Base-by-base conservation (phyloP, 1,140 invertebrate genomes). In the Rhynchophorus ferrugineus region DNA sequence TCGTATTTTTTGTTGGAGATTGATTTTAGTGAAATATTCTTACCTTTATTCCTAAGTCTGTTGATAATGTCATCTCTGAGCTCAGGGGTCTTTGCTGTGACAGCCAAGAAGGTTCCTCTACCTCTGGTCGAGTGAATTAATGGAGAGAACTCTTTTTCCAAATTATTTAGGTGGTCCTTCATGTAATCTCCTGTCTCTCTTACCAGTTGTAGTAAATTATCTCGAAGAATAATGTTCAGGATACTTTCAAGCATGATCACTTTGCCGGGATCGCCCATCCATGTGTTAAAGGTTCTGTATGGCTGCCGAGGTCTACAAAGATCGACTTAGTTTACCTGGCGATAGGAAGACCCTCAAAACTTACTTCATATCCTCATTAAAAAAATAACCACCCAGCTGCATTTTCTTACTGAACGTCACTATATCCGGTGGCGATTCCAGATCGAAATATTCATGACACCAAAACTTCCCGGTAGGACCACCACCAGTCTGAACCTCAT, bases 371-470 rank as follows among this genome's bases (percentile, higher is more conserved):
- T 91, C 81, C 8, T 78, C 70, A 43, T 78, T 80, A 66, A 87
- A 87, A 72, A 89, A 99, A 69, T 91, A 98, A 14, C 96, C 96
- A 14, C 95, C 96, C 3, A 92, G 80, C 57, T 95, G 81, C 89
- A 98, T 91, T 73, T 99, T 98, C 74, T 99, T 99, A 60, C 92
- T 95, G 69, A 99, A 99, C 0, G 92, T 95, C 0, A 99, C 91
- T 35, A 98, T 72, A 70, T 99, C 95, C 0, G 96, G 95, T 1
- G 94, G 80, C 17, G 77, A 70, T 1, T 83, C 78, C 37, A 98
- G 71, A 60, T 91, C 75, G 67, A 97, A 98, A 63, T 95, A 83
- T 72, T 99, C 94, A 68, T 98, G 90, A 54, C 90, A 93, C 96
- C 96, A 99, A 77, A 97, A 89, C 71, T 93, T 95, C 13, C 96